Evolutionary conservation across 2,797 vertebrate species (phyloP).

Genomic region (Onychomys arenicola): DNA sequence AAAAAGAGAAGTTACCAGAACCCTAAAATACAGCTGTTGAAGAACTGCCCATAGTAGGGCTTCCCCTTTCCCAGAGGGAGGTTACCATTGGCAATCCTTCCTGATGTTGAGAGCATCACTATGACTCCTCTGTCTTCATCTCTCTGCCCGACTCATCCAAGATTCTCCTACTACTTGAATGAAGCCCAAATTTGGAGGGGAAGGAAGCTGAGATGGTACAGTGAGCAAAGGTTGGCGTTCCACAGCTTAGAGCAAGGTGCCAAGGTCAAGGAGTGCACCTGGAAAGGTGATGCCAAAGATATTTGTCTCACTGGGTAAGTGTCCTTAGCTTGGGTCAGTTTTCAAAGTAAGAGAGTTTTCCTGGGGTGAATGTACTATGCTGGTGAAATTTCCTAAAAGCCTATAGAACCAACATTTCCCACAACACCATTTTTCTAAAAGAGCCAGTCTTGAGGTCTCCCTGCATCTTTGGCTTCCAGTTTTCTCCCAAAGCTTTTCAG

Average conservation of each 20-base stretch:
- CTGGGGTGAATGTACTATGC: background rate
- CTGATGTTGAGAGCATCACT: background rate
- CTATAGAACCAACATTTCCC: background rate
- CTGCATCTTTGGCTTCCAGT: background rate
- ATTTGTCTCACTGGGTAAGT: background rate
- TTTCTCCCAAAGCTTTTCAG: background rate
- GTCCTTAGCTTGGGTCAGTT: background rate
- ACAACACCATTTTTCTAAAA: background rate
- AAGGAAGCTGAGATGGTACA: background rate
- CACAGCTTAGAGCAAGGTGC: background rate
- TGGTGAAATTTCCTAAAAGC: background rate
- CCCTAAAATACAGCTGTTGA: background rate
- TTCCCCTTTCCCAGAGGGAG: background rate
- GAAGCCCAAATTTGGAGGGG: background rate
- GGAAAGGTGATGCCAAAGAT: background rate
- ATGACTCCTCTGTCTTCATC: background rate
- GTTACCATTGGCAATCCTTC: background rate
- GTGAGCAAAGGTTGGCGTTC: background rate
- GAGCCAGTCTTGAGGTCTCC: background rate
- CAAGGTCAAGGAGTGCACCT: background rate
- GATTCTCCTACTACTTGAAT: background rate
- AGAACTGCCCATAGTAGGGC: background rate
- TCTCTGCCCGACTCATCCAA: background rate
- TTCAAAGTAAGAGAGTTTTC: background rate
- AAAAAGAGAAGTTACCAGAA: background rate